Evolutionary conservation across 2,888 invertebrate species (phyloP), one percentile per base, ranked within the genome.

Genomic region (Clitarchus hookeri): DNA sequence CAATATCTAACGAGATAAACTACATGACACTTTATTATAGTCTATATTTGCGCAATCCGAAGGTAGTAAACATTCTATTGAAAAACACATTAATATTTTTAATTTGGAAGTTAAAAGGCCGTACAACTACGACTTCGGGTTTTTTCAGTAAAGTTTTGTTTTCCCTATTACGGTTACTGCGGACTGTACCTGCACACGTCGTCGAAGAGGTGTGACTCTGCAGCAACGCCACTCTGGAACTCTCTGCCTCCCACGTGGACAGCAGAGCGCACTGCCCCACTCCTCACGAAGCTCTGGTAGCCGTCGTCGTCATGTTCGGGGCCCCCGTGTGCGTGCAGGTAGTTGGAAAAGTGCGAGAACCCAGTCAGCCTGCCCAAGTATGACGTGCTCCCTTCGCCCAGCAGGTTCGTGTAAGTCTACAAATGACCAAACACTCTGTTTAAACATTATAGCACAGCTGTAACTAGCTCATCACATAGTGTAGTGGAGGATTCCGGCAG

Each of bases 171-270:
- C 6, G 8, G 48, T 48, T 6, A 8, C 1, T 36, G 1, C 6
- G 48, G 16, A 48, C 0, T 48, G 16, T 2, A 48, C 48, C 48
- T 96, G 94, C 95, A 97, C 0, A 97, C 93, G 91, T 98, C 98
- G 79, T 93, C 91, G 88, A 94, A 93, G 36, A 98, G 91, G 90
- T 95, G 93, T 11, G 92, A 89, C 90, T 97, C 96, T 0, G 98
- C 98, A 87, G 91, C 90, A 79, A 92, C 91, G 85, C 93, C 94
- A 36, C 93, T 93, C 89, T 95, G 92, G 90, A 96, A 98, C 0
- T 95, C 93, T 44, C 94, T 91, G 89, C 96, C 95, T 4, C 98
- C 98, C 0, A 98, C 98, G 91, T 98, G 98, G 87, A 98, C 95
- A 0, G 95, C 95, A 85, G 93, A 93, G 1, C 97, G 93, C 0